These are phyloP conservation scores for Dexiosoma caninum DNA, from an alignment of 2,888 invertebrate species.

Conservation along the genomic window DNA sequence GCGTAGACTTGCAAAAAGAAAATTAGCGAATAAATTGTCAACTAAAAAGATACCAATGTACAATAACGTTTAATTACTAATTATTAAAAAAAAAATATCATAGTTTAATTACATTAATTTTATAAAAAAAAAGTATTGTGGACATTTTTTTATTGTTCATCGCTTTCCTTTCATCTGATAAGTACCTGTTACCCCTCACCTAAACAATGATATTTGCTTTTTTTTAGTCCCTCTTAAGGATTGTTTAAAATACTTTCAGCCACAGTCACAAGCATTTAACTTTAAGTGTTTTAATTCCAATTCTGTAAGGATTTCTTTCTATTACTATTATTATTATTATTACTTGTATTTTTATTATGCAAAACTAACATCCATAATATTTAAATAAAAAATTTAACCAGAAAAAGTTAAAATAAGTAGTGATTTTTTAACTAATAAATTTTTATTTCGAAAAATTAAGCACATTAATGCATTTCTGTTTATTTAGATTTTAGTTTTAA, in stretches of 20 bases:
- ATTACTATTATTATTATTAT: background rate
- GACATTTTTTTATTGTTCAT: background rate
- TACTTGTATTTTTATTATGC: background rate
- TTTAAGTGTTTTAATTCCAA: background rate
- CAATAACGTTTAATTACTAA: background rate
- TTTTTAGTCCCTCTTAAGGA: background rate
- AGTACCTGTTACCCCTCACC: constrained; percentile 14
- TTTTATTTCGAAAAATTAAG: no score
- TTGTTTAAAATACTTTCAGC: background rate
- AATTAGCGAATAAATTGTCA: constrained; percentile 8
- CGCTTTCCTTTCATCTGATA: background rate
- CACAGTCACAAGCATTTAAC: background rate
- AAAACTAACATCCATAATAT: constrained; percentile 11
- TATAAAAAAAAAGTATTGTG: background rate
- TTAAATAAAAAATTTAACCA: constrained; percentile 40
- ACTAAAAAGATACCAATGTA: background rate
- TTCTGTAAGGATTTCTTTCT: no score
- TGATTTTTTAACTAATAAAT: no score
- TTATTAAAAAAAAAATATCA: no score
- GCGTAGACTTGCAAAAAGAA: constrained; percentile 9
- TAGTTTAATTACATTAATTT: no score
- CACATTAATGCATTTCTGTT: no score
- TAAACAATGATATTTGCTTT: background rate
- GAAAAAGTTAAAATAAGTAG: background rate
- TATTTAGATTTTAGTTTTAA: no score